Conservation (phyloP, 1,140 invertebrate species). For the Leptopilina clavipes region DNA sequence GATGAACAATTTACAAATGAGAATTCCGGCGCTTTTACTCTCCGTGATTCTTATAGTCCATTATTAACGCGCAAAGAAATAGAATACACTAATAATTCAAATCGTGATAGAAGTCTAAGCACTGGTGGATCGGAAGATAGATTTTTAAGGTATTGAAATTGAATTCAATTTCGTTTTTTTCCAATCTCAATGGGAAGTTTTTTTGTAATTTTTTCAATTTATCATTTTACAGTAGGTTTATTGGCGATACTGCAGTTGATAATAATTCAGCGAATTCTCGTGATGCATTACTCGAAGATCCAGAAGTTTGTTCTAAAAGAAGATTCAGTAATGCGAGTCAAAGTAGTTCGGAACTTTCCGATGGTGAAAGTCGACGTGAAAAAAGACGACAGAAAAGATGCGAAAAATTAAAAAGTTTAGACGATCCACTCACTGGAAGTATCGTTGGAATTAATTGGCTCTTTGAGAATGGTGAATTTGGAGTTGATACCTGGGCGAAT, state of each 20-base stretch:
- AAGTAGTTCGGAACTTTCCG: conserved; percentile 70
- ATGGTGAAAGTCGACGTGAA: conserved; percentile 63
- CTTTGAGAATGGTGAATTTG: conserved; percentile 73
- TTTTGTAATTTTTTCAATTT: neutral
- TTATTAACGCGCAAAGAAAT: conserved; percentile 77
- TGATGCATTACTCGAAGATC: conserved; percentile 67
- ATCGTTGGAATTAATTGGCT: conserved; percentile 75
- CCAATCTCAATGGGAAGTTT: no score
- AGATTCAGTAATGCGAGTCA: conserved; percentile 72
- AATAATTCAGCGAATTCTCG: conserved; percentile 70
- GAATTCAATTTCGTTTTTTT: conserved; percentile 33
- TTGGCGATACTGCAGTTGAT: conserved; percentile 65
- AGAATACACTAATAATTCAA: conserved; percentile 58
- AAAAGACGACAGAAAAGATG: conserved; percentile 49
- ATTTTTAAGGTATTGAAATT: conserved; percentile 70
- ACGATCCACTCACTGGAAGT: conserved; percentile 68
- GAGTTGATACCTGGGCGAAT: conserved; percentile 68
- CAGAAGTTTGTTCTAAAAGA: conserved; percentile 60
- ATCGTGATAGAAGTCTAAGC: conserved; percentile 65
- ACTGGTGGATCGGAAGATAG: conserved; percentile 66
- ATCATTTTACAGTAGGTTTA: conserved; percentile 58
- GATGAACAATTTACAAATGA: conserved; percentile 81
- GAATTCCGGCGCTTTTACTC: conserved; percentile 60
- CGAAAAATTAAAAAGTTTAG: conserved; percentile 63
- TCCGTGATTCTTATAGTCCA: conserved; percentile 80